phyloP scores from a whole-genome alignment of 1,140 invertebrate genomes.

The Aphelinus atriplicis region DNA sequence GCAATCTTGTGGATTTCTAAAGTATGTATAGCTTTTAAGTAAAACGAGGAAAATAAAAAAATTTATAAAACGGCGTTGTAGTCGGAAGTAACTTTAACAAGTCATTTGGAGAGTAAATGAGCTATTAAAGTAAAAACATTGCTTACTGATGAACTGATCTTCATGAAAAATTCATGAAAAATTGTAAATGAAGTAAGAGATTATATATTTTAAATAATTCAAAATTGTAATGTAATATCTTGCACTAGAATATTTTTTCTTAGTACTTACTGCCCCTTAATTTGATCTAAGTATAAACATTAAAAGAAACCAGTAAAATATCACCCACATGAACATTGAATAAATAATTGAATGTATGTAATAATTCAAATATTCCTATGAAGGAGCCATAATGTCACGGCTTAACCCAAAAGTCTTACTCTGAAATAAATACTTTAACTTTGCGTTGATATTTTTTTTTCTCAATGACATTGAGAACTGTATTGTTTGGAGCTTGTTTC shows the following conservation, averaged over 20 bases:
- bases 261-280: constrained; percentile 13
- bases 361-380: constrained; percentile 6
- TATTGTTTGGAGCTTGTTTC: constrained; percentile 14
- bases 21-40: constrained; percentile 29
- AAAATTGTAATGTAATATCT: constrained; percentile 14
- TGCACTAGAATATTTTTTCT: constrained; percentile 13
- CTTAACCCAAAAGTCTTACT: constrained; percentile 15
- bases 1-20: constrained; percentile 21
- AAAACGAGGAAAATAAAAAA: constrained; percentile 28
- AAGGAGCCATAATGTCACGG: not conserved
- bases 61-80: constrained; percentile 33
- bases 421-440: constrained; percentile 1
- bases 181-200: constrained; percentile 27
- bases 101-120: constrained; percentile 9
- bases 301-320: not conserved
- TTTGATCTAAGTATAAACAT: constrained; percentile 3
- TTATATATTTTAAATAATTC: constrained; percentile 38
- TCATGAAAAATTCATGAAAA: constrained; percentile 16
- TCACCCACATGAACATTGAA: not conserved
- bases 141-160: constrained; percentile 12
- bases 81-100: constrained; percentile 16
- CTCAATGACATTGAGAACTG: not conserved
- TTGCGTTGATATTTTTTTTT: not conserved
- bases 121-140: constrained; percentile 1
- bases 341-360: constrained; percentile 1